phyloP scores from a whole-genome alignment of 2,113 vertebrate species.

The Hemichromis elongatus region DNA sequence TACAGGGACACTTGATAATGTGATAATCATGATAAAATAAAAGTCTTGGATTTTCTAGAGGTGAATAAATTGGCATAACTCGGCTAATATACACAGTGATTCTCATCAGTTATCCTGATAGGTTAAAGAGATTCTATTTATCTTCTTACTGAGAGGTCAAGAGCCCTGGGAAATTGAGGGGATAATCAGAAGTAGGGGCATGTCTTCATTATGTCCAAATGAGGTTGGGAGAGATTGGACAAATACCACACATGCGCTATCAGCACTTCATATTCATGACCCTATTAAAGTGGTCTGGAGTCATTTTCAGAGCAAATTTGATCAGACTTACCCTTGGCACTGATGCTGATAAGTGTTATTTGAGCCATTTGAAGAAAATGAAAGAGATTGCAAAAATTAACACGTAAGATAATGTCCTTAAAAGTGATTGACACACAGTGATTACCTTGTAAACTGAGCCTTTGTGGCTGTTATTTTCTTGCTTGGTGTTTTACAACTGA shows the following conservation, averaged over 20 bases:
- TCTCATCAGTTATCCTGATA: constrained; percentile 39
- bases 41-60: background rate
- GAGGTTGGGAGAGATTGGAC: constrained; percentile 68
- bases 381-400: constrained; percentile 26
- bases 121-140: constrained; percentile 60
- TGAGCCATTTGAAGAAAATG: constrained; percentile 36
- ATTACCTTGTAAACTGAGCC: background rate
- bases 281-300: constrained; percentile 82
- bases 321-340: constrained; percentile 71
- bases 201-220: constrained; percentile 75
- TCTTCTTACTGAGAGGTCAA: constrained; percentile 58
- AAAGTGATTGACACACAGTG: constrained; percentile 28
- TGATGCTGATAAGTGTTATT: constrained; percentile 61
- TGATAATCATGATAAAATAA: background rate
- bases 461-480: background rate
- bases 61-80: constrained; percentile 33
- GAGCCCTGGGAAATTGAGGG: constrained; percentile 51
- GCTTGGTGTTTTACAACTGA: constrained; percentile 29
- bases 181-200: constrained; percentile 58
- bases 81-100: constrained; percentile 8
- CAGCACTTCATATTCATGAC: constrained; percentile 77
- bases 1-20: background rate
- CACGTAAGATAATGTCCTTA: background rate
- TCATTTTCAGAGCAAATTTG: constrained; percentile 86
- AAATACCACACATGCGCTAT: constrained; percentile 56